Evolutionary conservation across 2,113 vertebrate species (phyloP), one percentile per base, ranked within the genome.

Genomic region (Aix galericulata): DNA sequence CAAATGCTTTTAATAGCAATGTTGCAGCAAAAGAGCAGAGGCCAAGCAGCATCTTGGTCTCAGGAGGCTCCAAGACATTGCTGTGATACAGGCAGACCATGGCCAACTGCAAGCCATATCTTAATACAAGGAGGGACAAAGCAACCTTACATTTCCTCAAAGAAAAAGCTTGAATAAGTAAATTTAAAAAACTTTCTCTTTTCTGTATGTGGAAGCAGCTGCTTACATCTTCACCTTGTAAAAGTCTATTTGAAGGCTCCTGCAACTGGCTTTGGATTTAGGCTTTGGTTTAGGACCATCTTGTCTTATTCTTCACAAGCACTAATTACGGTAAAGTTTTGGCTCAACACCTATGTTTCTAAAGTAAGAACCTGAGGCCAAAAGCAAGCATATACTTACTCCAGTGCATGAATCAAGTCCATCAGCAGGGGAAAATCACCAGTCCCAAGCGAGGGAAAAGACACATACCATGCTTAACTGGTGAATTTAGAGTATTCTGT

Each of bases 381-480:
- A 73, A 68, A 59, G 10, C 17, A 27, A 46, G 21, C 1, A 7
- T 44, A 11, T 78, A 20, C 34, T 73, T 75, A 53, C 62, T 68
- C 29, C 14, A 36, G 8, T 29, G 2, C 7, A 4, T 14, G 18
- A 27, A 34, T 68, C 42, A 44, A 46, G 34, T 78, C 29, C 23
- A 21, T 82, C 29, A 42, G 40, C 32, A 36, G 22, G 20, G 22
- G 42, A 68, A 55, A 27, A 77, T 29, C 34, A 77, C 27, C 16
- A 22, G 18, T 16, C 17, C 32, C 36, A 32, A 52, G 42, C 26
- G 14, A 75, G 16, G 6, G 25, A 36, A 36, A 29, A 23, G 48
- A 17, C 25, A 23, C 15, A 23, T 3, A 2, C 0, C 11, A 0
- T 15, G 52, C 27, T 77, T 83, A 0, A 0, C 22, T n/a, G 29